Evolutionary conservation across 2,113 vertebrate genomes (phyloP), one percentile per base, ranked within the genome.

Genomic region (Leucoraja erinaceus): DNA sequence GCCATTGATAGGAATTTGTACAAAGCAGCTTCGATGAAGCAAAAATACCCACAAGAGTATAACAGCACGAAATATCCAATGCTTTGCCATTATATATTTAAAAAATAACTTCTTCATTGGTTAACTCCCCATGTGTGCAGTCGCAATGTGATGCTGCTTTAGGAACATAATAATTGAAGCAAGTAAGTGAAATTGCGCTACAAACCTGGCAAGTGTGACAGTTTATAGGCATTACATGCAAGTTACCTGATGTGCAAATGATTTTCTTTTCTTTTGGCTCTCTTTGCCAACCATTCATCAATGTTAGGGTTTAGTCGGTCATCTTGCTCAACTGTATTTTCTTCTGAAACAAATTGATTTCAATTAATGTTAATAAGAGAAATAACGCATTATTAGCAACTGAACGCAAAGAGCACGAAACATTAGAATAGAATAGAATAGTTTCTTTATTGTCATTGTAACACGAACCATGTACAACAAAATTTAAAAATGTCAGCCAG

Each of bases 271-370:
- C 95, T 97, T 96, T 98, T 98, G 28, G 97, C 96, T 93, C 97
- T 96, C 95, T 96, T 97, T 78, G 96, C 95, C 93, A 99, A 96
- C 98, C 98, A 99, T 31, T 97, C 97, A 83, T 98, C 97, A 3
- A 98, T 90, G 70, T 93, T 95, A 93, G 96, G 96, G 2, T 94
- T 95, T 0, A 95, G 94, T 78, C 94, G 92, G 12, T 94, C 90
- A 0, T 94, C 93, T 68, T 95, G 93, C 0, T 96, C 95, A 59
- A 72, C 20, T 74, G 72, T 91, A 38, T 38, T 72, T 54, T 91
- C 90, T 28, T 91, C 90, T 91, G 90, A 7, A 90, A 70, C 6
- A 90, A 91, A 54, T 54, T 47, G 5, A 74, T 74, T 72, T 72
- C 68, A 91, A 91, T 54, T 22, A 91, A 72, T 4, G 68, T 74